Base-by-base conservation (phyloP, 2,888 invertebrate species). In the Calliopum simillimum region DNA sequence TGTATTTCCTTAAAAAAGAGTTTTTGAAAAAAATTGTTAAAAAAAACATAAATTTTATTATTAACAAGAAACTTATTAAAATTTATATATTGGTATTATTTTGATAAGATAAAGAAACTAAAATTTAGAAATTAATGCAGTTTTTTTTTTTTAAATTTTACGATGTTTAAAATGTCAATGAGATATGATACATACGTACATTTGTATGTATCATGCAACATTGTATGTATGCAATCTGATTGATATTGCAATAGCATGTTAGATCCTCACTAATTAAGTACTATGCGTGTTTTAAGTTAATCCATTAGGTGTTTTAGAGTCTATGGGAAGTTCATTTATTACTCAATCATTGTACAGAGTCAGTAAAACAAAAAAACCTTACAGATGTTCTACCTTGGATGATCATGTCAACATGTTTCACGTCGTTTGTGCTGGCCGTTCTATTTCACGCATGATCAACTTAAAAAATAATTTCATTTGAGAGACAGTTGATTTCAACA, bases 1-100 rank as follows among this genome's bases (percentile, higher is more conserved):
- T 69, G 59, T 84, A 14, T 85, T 85, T 72, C 85, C 85, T 59
- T 14, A 49, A 49, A 49, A 14, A n/a, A 49, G 13, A 49, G n/a
- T n/a, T n/a, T n/a, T n/a, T n/a, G n/a, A 49, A n/a, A 47, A 47
- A 47, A 47, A 47, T 4, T 16, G 5, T 16, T 49, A 11, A 49
- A 12, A 11, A 49, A 33, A 6, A 33, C 33, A 6, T 33, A 41
- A 59, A 14, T 59, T 59, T 4, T 43, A 33, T 33, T 14, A 13
- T 49, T 1, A n/a, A 49, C 3, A 49, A 2, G 1, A 19, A 49
- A 49, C n/a, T 49, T 49, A 19, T 5, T 12, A 49, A 19, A 16
- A 16, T 13, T 19, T 16, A 12, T 4, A 49, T 4, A 1, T 49
- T 13, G 6, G 49, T 6, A 49, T 11, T 49, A 49, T 1, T 13